Conservation (phyloP, 2,113 vertebrate genomes). For the Quiscalus mexicanus region DNA sequence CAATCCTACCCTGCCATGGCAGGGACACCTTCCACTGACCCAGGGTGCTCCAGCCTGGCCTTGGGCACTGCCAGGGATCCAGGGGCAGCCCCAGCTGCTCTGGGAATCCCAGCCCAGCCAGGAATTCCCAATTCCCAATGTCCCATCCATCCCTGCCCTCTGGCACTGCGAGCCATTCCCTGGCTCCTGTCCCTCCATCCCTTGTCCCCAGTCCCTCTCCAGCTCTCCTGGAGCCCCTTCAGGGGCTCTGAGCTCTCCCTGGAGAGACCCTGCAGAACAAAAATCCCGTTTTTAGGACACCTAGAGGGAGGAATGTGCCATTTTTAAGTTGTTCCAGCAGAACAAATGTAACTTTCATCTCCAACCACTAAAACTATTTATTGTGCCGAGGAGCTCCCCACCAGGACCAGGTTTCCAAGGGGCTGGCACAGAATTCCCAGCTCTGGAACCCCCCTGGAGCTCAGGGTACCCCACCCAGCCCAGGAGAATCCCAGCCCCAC, state of each 20-base stretch:
- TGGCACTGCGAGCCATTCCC: not conserved
- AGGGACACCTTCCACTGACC: not conserved
- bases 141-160: not conserved
- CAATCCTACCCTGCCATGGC: not conserved
- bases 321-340: not conserved
- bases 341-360: not conserved
- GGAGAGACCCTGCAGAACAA: not conserved
- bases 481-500: not conserved
- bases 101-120: too few relatives aligned
- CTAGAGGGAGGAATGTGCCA: not conserved
- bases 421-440: not conserved
- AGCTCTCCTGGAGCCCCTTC: not conserved
- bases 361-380: fast-evolving
- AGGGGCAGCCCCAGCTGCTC: not conserved
- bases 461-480: too few relatives aligned
- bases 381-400: not conserved
- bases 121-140: not conserved
- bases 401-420: not conserved
- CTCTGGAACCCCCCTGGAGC: not conserved
- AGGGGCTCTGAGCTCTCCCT: not conserved
- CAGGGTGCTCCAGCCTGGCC: not conserved
- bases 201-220: not conserved
- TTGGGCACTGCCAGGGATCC: not conserved
- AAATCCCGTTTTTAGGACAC: not conserved
- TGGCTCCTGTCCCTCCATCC: not conserved